Percentiles rank a stretch among this genome's conserved stretches.
Conservation (phyloP, 2,888 invertebrate species). For the Arenicola marina region DNA sequence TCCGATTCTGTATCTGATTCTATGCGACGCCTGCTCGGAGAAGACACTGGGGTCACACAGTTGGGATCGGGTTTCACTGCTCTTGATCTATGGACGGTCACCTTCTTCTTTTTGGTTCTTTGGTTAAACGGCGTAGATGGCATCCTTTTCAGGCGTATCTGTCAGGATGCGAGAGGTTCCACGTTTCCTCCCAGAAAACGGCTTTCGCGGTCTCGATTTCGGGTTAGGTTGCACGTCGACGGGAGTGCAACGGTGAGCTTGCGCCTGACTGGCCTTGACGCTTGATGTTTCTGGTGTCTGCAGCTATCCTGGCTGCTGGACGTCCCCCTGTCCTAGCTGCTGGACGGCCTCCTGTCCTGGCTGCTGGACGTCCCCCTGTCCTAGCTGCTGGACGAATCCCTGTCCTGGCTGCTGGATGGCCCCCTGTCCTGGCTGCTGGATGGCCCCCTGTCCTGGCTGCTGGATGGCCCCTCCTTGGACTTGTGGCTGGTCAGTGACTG, state of each 20-base stretch:
- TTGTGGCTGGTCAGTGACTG: not conserved
- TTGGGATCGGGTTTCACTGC: no score
- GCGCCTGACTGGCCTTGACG: not conserved
- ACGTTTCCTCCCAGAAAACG: not conserved
- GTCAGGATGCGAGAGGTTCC: not conserved
- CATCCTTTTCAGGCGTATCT: not conserved
- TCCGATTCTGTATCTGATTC: not conserved
- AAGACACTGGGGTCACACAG: not conserved
- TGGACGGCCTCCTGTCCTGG: no score
- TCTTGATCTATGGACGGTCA: not conserved
- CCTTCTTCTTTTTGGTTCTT: not conserved
- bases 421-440: not conserved
- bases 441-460: not conserved
- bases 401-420: not conserved
- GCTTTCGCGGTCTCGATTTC: not conserved
- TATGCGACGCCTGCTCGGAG: not conserved
- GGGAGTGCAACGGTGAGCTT: not conserved
- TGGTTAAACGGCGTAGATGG: not conserved
- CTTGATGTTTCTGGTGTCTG: no score
- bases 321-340: no score
- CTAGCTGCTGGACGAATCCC: no score
- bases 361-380: no score
- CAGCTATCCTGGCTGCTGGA: no score
- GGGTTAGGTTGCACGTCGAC: not conserved
- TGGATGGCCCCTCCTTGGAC: not conserved